A percentile compares a stretch with the other conserved stretches of the same genome.
These are phyloP conservation scores for Drosophila santomea DNA, from an alignment of 1,140 invertebrate genomes.

Conservation along the genomic window DNA sequence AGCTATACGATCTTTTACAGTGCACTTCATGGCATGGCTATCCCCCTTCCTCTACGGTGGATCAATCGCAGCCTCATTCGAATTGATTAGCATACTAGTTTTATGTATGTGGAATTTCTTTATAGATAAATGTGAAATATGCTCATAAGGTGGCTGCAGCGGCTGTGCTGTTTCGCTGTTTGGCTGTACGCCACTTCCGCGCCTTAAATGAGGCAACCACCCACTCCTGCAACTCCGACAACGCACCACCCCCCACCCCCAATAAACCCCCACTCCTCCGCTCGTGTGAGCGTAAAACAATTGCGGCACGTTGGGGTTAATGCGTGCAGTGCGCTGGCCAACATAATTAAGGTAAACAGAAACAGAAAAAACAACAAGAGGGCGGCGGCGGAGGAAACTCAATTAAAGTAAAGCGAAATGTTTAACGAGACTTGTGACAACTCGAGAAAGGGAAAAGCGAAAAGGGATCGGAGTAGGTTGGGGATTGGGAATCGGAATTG, in stretches of 20 bases:
- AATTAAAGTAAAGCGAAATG: slow-evolving; percentile 69
- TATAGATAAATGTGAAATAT: slow-evolving; percentile 21
- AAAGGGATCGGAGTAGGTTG: neutral
- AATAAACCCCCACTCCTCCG: neutral
- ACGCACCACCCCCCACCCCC: neutral
- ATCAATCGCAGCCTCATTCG: slow-evolving; percentile 41
- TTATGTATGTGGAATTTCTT: slow-evolving; percentile 32
- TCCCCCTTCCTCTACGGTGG: slow-evolving; percentile 1
- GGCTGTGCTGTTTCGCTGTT: neutral
- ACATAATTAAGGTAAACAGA: slow-evolving; percentile 64
- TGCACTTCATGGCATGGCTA: neutral
- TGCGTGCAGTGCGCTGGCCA: slow-evolving; percentile 45
- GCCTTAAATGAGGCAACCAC: neutral
- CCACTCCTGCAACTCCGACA: neutral
- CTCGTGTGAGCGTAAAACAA: slow-evolving; percentile 46
- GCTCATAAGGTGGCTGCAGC: neutral
- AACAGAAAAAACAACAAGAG: slow-evolving; percentile 20
- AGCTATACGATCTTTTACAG: neutral
- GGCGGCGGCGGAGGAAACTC: slow-evolving; percentile 45
- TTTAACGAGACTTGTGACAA: slow-evolving; percentile 65
- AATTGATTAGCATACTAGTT: slow-evolving; percentile 64
- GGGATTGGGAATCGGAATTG: neutral
- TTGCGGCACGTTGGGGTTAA: slow-evolving; percentile 43
- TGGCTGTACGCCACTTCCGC: slow-evolving; percentile 18
- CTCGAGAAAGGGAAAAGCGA: neutral